These are phyloP conservation scores for Marronus borbonicus DNA, from an alignment of 2,888 invertebrate genomes.

Conservation along the genomic window DNA sequence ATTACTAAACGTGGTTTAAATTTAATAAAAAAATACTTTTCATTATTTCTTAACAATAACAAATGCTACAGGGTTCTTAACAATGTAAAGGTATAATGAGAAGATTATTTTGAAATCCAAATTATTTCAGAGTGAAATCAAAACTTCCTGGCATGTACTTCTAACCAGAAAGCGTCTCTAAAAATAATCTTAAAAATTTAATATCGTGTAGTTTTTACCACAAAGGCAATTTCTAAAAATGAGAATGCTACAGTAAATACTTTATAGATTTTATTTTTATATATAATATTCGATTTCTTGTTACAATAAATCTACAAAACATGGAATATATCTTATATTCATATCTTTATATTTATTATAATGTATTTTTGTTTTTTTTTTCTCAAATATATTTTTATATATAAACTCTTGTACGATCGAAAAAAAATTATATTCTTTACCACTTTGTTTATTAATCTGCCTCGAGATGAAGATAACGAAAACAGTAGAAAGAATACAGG, in stretches of 20 bases:
- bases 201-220: no score
- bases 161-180: no score
- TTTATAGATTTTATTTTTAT: conserved; percentile 53
- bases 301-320: conserved; percentile 69
- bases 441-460: not conserved
- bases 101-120: no score
- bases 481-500: not conserved
- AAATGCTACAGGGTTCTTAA: no score
- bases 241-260: not conserved
- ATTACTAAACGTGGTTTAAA: no score
- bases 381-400: conserved; percentile 61
- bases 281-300: conserved; percentile 60
- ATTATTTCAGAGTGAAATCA: no score
- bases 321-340: conserved; percentile 64
- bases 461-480: not conserved
- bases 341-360: conserved; percentile 8
- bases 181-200: no score
- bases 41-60: no score
- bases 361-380: conserved; percentile 4
- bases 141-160: no score
- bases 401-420: conserved; percentile 68
- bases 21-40: no score
- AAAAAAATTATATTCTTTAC: conserved; percentile 62
- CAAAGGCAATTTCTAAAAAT: no score
- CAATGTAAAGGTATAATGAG: no score